Base-by-base conservation (phyloP, 2,888 invertebrate genomes). In the Tachina grossa region DNA sequence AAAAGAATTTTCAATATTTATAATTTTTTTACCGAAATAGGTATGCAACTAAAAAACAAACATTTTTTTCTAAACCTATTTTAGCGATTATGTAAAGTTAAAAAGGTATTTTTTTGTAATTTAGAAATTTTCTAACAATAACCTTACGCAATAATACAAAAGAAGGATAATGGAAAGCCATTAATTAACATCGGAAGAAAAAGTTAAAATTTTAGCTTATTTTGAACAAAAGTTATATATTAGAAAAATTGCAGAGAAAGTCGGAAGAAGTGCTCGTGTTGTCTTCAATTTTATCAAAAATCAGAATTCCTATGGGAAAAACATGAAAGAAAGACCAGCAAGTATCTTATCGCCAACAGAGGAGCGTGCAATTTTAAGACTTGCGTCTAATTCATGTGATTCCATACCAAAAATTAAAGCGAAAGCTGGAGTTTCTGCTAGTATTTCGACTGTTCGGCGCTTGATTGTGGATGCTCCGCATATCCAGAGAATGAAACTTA, bases 361-460 rank as follows among this genome's bases (percentile, higher is more conserved):
- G 22, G 2, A 22, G 22, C 22, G 22, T 22, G 22, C 22, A 69
- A 39, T 68, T 68, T 53, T 53, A 39, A 51, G 68, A 68, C 9
- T 63, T n/a, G 43, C 63, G 16, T 69, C 41, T 69, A 53, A 51
- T 55, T 69, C 45, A n/a, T 55, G 45, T 45, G 13, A 45, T 22
- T 63, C 45, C 47, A 49, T 74, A 75, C 61, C 63, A 63, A 61
- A 75, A 75, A 51, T 75, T 51, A 19, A 63, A 51, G 61, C 51
- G 49, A 65, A 65, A 75, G 16, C 51, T 8, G 16, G 43, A 51
- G 51, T 75, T 61, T 45, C 72, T 61, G 57, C 41, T 39, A 39
- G 68, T 51, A 68, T 68, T 68, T 68, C 68, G 51, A 68, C 69
- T 43, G 69, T 69, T 55, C 53, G 72, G 22, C 59, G 59, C 39